Conservation (phyloP, 92 coral and sea anemone species). For the Parazoanthus swiftii region DNA sequence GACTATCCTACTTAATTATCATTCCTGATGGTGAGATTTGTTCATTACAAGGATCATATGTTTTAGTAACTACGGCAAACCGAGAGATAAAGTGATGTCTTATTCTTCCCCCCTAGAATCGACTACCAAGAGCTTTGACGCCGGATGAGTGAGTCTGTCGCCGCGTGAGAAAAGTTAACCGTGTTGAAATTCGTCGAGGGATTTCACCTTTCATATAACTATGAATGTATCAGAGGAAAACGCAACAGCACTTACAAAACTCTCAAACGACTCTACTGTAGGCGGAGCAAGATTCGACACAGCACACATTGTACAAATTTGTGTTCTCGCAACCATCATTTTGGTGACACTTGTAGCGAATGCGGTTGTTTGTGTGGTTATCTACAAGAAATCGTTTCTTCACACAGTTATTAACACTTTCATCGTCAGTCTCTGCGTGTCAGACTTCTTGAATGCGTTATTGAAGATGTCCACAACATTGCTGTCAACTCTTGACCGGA, state of each 20-base stretch:
- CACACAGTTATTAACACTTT: constrained; percentile 84
- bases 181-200: not conserved
- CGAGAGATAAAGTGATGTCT: not conserved
- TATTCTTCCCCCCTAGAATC: constrained; percentile 3
- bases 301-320: not conserved
- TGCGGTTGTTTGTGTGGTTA: constrained; percentile 71
- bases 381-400: constrained; percentile 63
- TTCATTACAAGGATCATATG: not conserved
- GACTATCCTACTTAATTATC: not conserved
- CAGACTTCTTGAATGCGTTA: constrained; percentile 84
- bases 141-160: not conserved
- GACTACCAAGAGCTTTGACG: not conserved
- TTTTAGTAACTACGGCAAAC: not conserved
- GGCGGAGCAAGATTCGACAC: not conserved
- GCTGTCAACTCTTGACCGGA: constrained; percentile 67
- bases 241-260: not conserved
- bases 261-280: not conserved
- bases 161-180: not conserved
- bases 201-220: not conserved
- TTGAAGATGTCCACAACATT: constrained; percentile 90
- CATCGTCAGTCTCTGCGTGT: constrained; percentile 79
- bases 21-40: not conserved
- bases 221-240: not conserved
- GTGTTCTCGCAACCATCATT: constrained; percentile 43
- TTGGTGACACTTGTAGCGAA: constrained; percentile 66